These are phyloP conservation scores for Cheilosia vernalis DNA, from an alignment of 2,888 invertebrate genomes.

Conservation along the genomic window DNA sequence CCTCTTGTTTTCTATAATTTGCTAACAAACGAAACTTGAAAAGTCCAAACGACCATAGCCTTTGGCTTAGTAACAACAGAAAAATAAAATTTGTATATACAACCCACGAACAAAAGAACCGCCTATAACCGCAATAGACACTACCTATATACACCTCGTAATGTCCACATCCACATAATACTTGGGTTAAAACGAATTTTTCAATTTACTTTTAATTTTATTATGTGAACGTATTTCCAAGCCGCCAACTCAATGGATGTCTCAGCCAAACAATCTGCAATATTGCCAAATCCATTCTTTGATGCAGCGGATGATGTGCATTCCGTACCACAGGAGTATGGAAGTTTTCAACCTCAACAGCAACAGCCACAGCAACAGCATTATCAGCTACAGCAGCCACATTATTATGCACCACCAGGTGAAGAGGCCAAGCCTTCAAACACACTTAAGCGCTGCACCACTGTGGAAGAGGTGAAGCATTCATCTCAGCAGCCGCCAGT, in stretches of 20 bases:
- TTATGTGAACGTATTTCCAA: conserved; percentile 65
- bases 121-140: conserved; percentile 27
- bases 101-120: conserved; percentile 54
- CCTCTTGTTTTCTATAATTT: conserved; percentile 46
- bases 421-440: conserved; percentile 68
- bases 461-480: conserved; percentile 70
- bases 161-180: conserved; percentile 45
- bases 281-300: conserved; percentile 83
- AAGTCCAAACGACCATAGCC: conserved; percentile 18
- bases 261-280: conserved; percentile 74
- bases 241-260: conserved; percentile 67
- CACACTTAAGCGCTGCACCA: conserved; percentile 54
- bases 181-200: conserved; percentile 27
- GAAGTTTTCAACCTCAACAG: conserved; percentile 64
- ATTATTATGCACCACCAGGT: conserved; percentile 73
- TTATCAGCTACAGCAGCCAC: conserved; percentile 76
- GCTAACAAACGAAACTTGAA: conserved; percentile 32
- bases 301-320: conserved; percentile 78
- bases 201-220: conserved; percentile 45
- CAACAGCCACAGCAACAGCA: conserved; percentile 70
- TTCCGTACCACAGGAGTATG: conserved; percentile 47
- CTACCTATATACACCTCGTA: conserved; percentile 48
- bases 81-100: conserved; percentile 9
- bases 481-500: conserved; percentile 29
- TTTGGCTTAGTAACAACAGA: conserved; percentile 35